phyloP scores from a whole-genome alignment of 2,113 vertebrate genomes.

The Misgurnus mizolepis region DNA sequence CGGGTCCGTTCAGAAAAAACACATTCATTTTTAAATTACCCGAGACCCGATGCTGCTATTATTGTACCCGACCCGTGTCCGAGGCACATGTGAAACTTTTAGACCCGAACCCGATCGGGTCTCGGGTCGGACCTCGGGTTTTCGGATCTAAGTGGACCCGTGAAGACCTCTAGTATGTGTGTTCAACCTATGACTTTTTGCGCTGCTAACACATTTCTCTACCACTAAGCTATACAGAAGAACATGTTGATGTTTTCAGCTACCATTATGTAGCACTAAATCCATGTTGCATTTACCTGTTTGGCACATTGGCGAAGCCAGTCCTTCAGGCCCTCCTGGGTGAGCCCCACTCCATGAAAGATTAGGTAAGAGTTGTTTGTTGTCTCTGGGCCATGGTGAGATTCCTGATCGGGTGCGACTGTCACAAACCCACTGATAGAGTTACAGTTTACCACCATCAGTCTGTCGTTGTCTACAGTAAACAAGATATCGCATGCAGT shows the following conservation, averaged over 20 bases:
- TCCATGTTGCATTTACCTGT: constrained; percentile 75
- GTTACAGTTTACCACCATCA: constrained; percentile 86
- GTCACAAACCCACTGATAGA: constrained; percentile 80
- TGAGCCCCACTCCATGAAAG: constrained; percentile 86
- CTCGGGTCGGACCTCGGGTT: too few species aligned
- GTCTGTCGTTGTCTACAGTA: constrained; percentile 81
- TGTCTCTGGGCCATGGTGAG: constrained; percentile 58
- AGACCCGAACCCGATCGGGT: too few species aligned
- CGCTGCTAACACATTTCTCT: too few species aligned
- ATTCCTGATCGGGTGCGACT: constrained; percentile 72
- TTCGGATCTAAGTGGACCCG: too few species aligned
- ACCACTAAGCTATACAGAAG: too few species aligned
- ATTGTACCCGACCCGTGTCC: too few species aligned
- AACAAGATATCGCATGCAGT: constrained; percentile 41
- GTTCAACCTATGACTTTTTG: too few species aligned
- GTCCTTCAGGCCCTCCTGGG: constrained; percentile 87
- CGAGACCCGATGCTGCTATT: too few species aligned
- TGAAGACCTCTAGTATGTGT: too few species aligned
- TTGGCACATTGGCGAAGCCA: constrained; percentile 91
- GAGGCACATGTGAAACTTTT: too few species aligned
- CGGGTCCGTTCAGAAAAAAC: too few species aligned
- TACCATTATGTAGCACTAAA: background rate
- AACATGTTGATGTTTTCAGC: background rate
- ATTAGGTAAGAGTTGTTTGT: constrained; percentile 79
- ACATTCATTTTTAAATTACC: too few species aligned